phyloP scores from a whole-genome alignment of 1,140 invertebrate genomes.

The Melanaphis sacchari region DNA sequence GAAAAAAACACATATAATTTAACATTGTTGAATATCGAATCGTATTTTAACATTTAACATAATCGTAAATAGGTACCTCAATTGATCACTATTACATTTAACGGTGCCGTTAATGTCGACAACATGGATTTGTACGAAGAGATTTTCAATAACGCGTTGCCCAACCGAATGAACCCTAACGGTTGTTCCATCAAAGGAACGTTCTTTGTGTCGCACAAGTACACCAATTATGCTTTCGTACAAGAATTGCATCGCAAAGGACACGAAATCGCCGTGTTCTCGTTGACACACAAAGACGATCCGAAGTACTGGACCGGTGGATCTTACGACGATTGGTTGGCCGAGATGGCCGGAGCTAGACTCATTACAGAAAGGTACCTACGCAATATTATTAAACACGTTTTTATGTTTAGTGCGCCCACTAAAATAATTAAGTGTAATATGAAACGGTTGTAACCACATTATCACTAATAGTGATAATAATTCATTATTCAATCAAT shows the following conservation, averaged over 20 bases:
- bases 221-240: conserved; percentile 93
- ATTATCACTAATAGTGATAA: too few species aligned
- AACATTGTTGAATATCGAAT: neutral
- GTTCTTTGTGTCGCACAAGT: conserved; percentile 96
- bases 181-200: conserved; percentile 92
- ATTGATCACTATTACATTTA: conserved; percentile 94
- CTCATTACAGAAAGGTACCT: conserved; percentile 74
- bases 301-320: conserved; percentile 88
- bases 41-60: neutral
- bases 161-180: conserved; percentile 84
- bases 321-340: conserved; percentile 89
- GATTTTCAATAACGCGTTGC: conserved; percentile 78
- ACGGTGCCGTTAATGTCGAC: conserved; percentile 92
- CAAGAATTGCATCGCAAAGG: conserved; percentile 88
- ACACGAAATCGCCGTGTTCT: conserved; percentile 93
- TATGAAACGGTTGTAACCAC: neutral
- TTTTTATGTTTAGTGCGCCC: neutral
- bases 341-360: conserved; percentile 93
- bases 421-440: neutral
- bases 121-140: conserved; percentile 92
- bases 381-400: neutral
- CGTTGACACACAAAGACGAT: conserved; percentile 90
- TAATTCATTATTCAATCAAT: too few species aligned
- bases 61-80: conserved; percentile 74
- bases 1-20: too few species aligned